Base-by-base conservation (phyloP, 2,113 vertebrate species). In the Dolichotis patagonum region DNA sequence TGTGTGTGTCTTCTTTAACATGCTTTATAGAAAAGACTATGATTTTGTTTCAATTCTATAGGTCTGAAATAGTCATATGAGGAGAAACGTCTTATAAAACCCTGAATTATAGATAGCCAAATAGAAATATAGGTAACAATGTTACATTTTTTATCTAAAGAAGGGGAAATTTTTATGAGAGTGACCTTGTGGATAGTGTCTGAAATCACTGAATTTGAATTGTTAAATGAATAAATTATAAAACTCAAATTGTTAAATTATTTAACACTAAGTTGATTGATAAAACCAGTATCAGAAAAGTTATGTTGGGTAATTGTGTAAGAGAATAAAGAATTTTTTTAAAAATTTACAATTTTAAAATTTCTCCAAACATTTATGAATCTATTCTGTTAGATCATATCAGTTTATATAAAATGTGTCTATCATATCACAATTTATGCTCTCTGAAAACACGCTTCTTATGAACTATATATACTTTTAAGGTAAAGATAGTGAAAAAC, bases 221-320 rank as follows among this genome's bases (percentile, higher is more conserved):
- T n/a, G n/a, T n/a, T n/a, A n/a, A n/a, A n/a, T n/a, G n/a, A n/a
- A n/a, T n/a, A n/a, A n/a, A n/a, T n/a, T n/a, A n/a, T n/a, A n/a
- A n/a, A n/a, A n/a, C n/a, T n/a, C n/a, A n/a, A n/a, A n/a, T n/a
- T n/a, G n/a, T n/a, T 58, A 91, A 49, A 49, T 35, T 35, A 49
- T 30, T 14, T 43, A 78, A 67, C 3, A 58, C 1, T 32, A 8
- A 60, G 0, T 67, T 69, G 9, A 0, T 5, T 28, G 20, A 12
- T 14, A 16, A 54, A 49, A 9, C 0, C 26, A n/a, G 12, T 49
- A 28, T 49, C 24, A 77, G 2, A 71, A n/a, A 0, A 3, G 12
- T n/a, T 71, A 0, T 6, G 54, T 46, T 54, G 1, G 82, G 5
- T 67, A 16, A 62, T 4, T 7, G 7, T 49, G 35, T 35, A 75